Conservation (phyloP, 2,888 invertebrate species). For the Heterodera filipjevi region DNA sequence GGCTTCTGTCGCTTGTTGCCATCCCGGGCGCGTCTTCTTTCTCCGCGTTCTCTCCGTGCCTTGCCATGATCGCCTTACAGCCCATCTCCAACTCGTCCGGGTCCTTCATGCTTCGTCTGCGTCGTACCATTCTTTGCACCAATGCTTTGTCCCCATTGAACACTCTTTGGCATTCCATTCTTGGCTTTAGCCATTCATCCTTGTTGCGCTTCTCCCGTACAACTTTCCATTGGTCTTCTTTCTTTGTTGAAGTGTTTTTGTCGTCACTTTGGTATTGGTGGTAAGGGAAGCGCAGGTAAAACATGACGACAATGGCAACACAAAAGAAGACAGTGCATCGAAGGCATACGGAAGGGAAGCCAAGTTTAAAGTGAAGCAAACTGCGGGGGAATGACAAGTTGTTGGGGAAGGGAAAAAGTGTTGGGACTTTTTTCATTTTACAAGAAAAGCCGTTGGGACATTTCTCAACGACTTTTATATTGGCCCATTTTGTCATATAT, state of each 20-base stretch:
- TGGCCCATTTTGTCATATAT: too few relatives aligned
- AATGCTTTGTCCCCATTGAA: background rate
- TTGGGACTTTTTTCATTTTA: background rate
- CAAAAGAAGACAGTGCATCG: background rate
- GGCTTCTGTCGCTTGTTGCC: background rate
- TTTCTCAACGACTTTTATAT: too few relatives aligned
- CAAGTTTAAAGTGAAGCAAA: background rate
- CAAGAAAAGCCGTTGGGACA: too few relatives aligned
- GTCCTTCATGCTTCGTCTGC: conserved; percentile 13
- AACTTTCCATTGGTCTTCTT: background rate
- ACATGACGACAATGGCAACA: background rate
- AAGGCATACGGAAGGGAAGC: background rate
- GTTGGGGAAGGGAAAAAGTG: background rate
- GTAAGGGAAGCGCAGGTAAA: background rate
- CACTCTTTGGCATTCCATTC: conserved; percentile 1
- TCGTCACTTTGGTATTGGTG: background rate
- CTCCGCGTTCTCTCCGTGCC: conserved; percentile 24
- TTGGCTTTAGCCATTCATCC: background rate
- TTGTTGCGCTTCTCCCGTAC: background rate
- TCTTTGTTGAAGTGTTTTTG: background rate
- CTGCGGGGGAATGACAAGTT: background rate
- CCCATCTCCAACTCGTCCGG: conserved; percentile 33
- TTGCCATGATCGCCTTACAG: conserved; percentile 36
- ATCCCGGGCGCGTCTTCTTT: conserved; percentile 21
- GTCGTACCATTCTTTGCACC: background rate